Evolutionary conservation across 1,140 invertebrate genomes (phyloP), one percentile per base, ranked within the genome.

Genomic region (Drosophila ambigua): DNA sequence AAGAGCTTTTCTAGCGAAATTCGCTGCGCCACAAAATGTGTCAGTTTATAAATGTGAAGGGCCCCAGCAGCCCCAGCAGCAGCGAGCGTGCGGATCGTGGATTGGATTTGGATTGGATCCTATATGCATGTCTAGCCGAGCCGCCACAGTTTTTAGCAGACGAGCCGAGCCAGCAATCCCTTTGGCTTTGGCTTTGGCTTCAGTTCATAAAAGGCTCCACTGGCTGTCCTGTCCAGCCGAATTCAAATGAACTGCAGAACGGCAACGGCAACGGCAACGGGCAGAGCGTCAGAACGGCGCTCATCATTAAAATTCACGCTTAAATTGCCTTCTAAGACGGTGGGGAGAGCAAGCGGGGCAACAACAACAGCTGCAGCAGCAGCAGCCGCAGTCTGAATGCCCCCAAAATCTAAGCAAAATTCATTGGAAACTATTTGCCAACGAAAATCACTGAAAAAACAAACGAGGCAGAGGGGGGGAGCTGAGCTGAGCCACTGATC

Each of bases 381-480:
- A 45, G 39, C 35, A 53, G 31, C 48, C 45, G 46, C 53, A 45
- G 39, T 15, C 41, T 35, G 24, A 54, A 28, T 35, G 9, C 13
- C 60, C 60, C 15, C 65, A 63, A 61, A 64, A 79, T 87, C 78
- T 87, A 85, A 90, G 77, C 84, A 67, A 77, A 78, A 85, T 90
- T 90, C 87, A 87, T 88, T 83, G 87, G 87, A 90, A 90, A 90
- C 87, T 87, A 87, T 90, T 90, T 90, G 77, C 82, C 79, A 87
- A 71, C 31, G 76, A 83, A 55, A 55, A 48, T 35, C 43, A 13
- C 20, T 16, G 20, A 1, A 26, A 63, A 62, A 72, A 49, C 45
- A 41, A 28, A 69, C 63, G 45, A 45, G 11, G 11, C 3, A 39
- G 35, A 4, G 0, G 63, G 11, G 35, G 57, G 44, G 23, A 1